Evolutionary conservation across 2,888 invertebrate species (phyloP), one percentile per base, ranked within the genome.

Genomic region (Thumatha senex): DNA sequence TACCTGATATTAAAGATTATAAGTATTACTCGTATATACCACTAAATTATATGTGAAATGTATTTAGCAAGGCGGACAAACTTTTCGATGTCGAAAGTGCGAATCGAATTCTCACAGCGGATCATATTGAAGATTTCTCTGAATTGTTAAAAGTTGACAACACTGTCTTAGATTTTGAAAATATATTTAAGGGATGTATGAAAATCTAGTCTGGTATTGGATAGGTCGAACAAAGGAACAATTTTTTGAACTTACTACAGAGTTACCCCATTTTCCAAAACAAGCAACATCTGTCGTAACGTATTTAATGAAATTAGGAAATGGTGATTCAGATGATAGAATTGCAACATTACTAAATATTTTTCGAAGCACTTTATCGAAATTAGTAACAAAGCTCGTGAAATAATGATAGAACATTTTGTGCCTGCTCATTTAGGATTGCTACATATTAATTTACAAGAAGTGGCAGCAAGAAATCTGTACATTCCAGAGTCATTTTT

Each of bases 221-320:
- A 29, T 57, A 29, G 53, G 57, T 18, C 46, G 51, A 12, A 56
- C 56, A 3, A 59, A 59, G 51, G 34, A 49, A 36, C 58, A 59
- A 42, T 56, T 40, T 35, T 13, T 13, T 35, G 35, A 35, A 5
- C 35, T 35, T 35, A 1, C 1, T 12, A 13, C 35, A 35, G 13
- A 2, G 13, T 1, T 35, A 12, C 35, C 35, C 12, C 13, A 35
- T 13, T 35, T 35, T 35, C 35, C 35, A 13, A 35, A 35, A 13
- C 12, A 5, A 13, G 35, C 13, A 13, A 35, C 13, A 35, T 35
- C 12, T 35, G 1, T 35, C 12, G 35, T 13, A 13, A 13, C 13
- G 13, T 35, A 35, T 35, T 13, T 35, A 5, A 35, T 35, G 1
- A 35, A 35, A 5, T 13, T 35, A 13, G 13, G 35, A 12, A 35